Evolutionary conservation across 2,797 vertebrate species (phyloP), one percentile per base, ranked within the genome.

Genomic region (Siniperca obscura): DNA sequence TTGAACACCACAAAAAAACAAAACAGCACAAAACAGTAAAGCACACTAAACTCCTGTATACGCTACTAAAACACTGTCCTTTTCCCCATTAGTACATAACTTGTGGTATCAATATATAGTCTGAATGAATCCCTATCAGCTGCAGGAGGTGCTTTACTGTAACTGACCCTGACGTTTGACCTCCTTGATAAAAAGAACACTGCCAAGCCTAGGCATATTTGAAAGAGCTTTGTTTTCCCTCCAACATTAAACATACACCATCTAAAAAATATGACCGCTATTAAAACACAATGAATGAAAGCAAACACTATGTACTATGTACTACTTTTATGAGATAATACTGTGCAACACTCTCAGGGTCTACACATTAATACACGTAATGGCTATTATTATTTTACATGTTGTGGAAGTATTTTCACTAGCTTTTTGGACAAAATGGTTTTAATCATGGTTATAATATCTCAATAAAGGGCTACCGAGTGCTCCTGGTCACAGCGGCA

Each of bases 101-200:
- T 30, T n/a, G 2, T 14, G 11, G 19, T 17, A 21, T 55, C 14
- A 56, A 2, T 34, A 40, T 38, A 27, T 11, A 42, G 30, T 36
- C 19, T 16, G 34, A 22, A 27, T 50, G 52, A 38, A 65, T 65
- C 48, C 3, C 19, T 34, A 14, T 50, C 30, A 57, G 22, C 8
- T 59, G 62, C 52, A 53, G 76, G 12, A 67, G n/a, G 7, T 4
- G 9, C 27, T 25, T 27, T 46, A 9, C 17, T 30, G 1, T 25
- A 14, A 3, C 19, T 78, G 78, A 65, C 17, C 34, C 36, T 65
- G 59, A 81, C 56, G 57, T 79, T 52, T 71, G 70, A 84, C 67
- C 67, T 72, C 13, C 21, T 8, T 3, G 12, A 66, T 6, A 36
- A 48, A 34, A 27, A 21, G 25, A 5, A 4, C 34, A 19, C 40